phyloP scores from a whole-genome alignment of 2,888 invertebrate species.

The Biston betularia region DNA sequence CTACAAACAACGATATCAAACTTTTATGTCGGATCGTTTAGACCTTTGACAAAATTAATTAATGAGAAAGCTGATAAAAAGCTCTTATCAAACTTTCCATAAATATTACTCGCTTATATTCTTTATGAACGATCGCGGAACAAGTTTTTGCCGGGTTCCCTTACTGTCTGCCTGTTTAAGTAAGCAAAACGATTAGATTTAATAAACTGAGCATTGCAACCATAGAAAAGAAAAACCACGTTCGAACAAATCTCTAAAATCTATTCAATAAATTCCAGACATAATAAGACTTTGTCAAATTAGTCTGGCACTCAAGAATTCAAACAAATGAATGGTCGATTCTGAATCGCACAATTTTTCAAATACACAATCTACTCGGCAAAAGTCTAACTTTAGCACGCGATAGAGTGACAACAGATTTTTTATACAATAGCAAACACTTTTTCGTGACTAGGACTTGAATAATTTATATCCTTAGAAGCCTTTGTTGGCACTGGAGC shows the following conservation, averaged over 20 bases:
- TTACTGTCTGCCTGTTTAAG: too few relatives aligned
- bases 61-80: too few relatives aligned
- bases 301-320: constrained; percentile 1
- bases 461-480: constrained; percentile 30
- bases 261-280: constrained; percentile 1
- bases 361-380: constrained; percentile 20
- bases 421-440: constrained; percentile 28
- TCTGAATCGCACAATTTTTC: constrained; percentile 11
- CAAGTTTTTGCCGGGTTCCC: too few relatives aligned
- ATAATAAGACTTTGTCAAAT: not conserved
- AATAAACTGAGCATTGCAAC: too few relatives aligned
- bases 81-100: too few relatives aligned
- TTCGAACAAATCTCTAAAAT: not conserved
- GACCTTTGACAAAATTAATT: too few relatives aligned
- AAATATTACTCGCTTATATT: too few relatives aligned
- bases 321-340: not conserved
- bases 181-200: too few relatives aligned
- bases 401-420: constrained; percentile 25
- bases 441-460: constrained; percentile 29
- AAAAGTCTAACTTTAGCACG: constrained; percentile 19
- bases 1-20: too few relatives aligned
- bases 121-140: too few relatives aligned
- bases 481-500: constrained; percentile 29
- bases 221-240: too few relatives aligned
- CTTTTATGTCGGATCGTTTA: too few relatives aligned